Evolutionary conservation across 2,113 vertebrate genomes (phyloP).

Genomic region (Aegotheles bennettii): DNA sequence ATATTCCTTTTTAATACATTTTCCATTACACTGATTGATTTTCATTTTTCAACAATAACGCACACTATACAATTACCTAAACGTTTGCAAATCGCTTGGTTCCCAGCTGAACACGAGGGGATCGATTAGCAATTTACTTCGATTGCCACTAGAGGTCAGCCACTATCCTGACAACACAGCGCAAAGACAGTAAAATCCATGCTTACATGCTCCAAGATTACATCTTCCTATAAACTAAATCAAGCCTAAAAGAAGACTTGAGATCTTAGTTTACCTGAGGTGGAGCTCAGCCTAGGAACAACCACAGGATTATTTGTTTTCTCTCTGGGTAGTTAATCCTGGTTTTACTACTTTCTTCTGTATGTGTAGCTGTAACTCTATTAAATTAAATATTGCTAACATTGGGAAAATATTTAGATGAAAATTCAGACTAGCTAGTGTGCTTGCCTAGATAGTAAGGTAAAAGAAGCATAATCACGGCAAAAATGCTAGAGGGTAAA

Average conservation of each 20-base stretch:
- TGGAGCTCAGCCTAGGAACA: not conserved
- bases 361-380: not conserved
- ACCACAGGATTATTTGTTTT: not conserved
- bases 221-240: not conserved
- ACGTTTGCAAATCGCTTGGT: not conserved
- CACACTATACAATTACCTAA: not conserved
- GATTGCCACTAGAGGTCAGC: conserved; percentile 43
- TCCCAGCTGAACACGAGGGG: rapidly evolving
- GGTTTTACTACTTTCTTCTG: not conserved
- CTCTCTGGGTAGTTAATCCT: not conserved
- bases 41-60: not conserved
- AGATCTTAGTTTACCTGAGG: not conserved
- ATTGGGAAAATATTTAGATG: not conserved
- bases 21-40: not conserved
- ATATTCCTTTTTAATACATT: not conserved
- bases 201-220: not conserved
- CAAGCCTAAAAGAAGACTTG: not conserved
- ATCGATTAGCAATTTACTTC: not conserved
- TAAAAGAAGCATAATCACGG: not conserved
- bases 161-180: not conserved
- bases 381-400: not conserved
- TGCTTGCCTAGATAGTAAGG: not conserved
- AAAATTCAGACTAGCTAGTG: not conserved
- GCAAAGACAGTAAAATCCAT: not conserved
- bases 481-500: not conserved